Conservation (phyloP, 2,888 invertebrate species). For the Drosophila fulvimacula region DNA sequence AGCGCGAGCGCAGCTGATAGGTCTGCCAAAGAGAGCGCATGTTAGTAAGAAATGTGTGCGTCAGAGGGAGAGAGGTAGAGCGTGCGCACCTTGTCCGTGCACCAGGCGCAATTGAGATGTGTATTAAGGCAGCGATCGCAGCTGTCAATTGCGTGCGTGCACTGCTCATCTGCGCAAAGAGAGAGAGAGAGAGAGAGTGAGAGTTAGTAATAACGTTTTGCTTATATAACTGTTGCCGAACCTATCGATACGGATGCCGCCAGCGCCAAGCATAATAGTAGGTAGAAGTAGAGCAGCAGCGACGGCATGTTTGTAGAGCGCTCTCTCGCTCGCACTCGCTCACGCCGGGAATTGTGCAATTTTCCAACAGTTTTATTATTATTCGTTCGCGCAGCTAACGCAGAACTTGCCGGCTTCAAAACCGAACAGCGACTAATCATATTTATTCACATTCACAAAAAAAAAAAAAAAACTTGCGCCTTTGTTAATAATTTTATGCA, state of each 20-base stretch:
- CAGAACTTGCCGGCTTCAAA: conserved; percentile 55
- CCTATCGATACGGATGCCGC: conserved; percentile 48
- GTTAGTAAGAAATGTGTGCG: too few relatives aligned
- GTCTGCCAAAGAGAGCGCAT: conserved; percentile 44
- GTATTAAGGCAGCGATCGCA: conserved; percentile 73
- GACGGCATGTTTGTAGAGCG: conserved; percentile 42
- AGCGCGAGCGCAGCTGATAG: conserved; percentile 74
- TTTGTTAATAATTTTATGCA: conserved; percentile 49
- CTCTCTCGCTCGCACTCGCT: conserved; percentile 6
- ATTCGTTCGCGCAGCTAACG: conserved; percentile 3
- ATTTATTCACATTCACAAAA: conserved; percentile 36
- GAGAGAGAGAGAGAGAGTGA: background rate
- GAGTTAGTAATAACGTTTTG: background rate
- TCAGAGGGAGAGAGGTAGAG: background rate
- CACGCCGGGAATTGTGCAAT: conserved; percentile 19
- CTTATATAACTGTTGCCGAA: conserved; percentile 44
- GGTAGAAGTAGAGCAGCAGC: conserved; percentile 18
- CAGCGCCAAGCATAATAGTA: conserved; percentile 12
- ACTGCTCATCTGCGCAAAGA: conserved; percentile 71
- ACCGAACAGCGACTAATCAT: conserved; percentile 65
- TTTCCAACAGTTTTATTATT: conserved; percentile 21
- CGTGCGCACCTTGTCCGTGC: conserved; percentile 82
- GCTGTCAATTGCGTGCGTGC: conserved; percentile 74
- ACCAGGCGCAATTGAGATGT: conserved; percentile 83
- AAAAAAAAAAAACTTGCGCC: conserved; percentile 27